Evolutionary conservation across 2,113 vertebrate genomes (phyloP).

Genomic region (Colinus virginianus): DNA sequence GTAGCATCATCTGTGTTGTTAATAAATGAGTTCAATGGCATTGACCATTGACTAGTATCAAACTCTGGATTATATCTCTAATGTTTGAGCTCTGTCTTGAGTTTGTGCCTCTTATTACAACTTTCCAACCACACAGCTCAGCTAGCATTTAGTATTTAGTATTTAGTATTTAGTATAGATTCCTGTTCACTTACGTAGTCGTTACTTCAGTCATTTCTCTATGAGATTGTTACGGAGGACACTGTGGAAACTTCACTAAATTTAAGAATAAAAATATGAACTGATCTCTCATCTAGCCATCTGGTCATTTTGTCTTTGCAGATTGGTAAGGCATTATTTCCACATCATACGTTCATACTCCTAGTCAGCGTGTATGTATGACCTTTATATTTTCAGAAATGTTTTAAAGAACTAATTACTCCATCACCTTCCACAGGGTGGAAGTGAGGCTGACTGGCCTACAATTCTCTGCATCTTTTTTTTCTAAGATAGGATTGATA

Average conservation of each 20-base stretch:
- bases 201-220: neutral
- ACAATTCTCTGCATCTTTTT: neutral
- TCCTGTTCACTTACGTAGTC: neutral
- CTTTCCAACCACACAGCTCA: neutral
- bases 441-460: neutral
- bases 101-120: neutral
- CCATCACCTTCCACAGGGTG: neutral
- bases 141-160: neutral
- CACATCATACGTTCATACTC: fast-evolving
- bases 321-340: neutral
- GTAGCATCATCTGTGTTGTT: neutral
- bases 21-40: neutral
- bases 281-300: neutral
- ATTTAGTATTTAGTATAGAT: neutral
- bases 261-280: neutral
- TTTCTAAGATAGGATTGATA: neutral
- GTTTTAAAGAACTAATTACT: neutral
- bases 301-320: neutral
- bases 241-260: neutral
- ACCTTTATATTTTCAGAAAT: neutral
- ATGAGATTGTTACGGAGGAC: neutral
- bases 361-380: neutral
- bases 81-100: neutral
- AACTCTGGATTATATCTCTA: neutral
- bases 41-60: neutral